phyloP scores from a whole-genome alignment of 2,113 vertebrate species.

The Equus przewalskii region DNA sequence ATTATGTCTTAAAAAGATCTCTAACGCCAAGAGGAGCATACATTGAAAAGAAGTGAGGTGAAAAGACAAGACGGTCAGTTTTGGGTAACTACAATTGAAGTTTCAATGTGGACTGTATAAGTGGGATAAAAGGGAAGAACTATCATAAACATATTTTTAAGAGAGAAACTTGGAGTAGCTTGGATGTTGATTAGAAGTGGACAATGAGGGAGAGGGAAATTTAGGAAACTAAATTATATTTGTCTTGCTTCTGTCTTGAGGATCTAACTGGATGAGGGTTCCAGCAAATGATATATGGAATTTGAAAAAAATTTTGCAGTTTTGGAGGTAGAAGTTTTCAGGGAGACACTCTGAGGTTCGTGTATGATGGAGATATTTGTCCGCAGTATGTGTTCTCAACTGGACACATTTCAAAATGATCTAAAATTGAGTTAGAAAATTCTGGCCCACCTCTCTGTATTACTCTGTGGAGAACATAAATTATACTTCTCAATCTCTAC shows the following conservation, averaged over 20 bases:
- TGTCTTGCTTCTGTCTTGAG: background rate
- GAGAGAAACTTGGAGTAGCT: background rate
- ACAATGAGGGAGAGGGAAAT: background rate
- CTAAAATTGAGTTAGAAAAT: conserved; percentile 6
- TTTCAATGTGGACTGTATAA: background rate
- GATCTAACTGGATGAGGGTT: background rate
- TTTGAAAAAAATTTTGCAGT: background rate
- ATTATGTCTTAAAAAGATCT: background rate
- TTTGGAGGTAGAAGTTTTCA: background rate
- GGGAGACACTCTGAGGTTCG: background rate
- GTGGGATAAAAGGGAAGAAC: background rate
- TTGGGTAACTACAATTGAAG: background rate
- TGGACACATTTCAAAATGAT: background rate
- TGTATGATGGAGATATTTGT: background rate
- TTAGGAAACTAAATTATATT: background rate
- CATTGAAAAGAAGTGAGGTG: background rate
- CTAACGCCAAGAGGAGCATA: background rate
- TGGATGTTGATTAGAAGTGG: background rate
- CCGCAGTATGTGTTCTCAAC: background rate
- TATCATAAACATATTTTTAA: background rate
- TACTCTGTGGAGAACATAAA: background rate
- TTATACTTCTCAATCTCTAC: background rate
- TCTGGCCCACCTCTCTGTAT: background rate
- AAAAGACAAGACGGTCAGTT: background rate
- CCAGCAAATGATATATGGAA: background rate